Base-by-base conservation (phyloP, 2,888 invertebrate species). In the Lasioglossum figueresi region DNA sequence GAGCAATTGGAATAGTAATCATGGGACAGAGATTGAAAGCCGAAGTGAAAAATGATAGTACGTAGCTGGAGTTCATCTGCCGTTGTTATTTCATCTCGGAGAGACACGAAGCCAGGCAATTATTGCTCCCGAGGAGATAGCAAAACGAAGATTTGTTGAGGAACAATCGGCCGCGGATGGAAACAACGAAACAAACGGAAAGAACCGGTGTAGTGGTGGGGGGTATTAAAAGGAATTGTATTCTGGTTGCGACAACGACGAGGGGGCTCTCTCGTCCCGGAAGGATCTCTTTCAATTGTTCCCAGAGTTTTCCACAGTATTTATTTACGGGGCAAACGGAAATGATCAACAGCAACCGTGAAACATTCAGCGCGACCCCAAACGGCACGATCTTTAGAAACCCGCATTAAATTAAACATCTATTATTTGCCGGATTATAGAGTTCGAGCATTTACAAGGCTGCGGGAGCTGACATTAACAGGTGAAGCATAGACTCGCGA, bases 31-130 rank as follows among this genome's bases (percentile, higher is more conserved):
- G 71, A 43, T 78, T 19, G 14, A 37, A 45, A 40, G 12, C n/a
- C 43, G 66, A 16, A 63, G 63, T 14, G 45, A 19, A 14, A 63
- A 45, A 63, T 59, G 27, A 66, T 16, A 19, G 59, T 16, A 34
- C 70, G 40, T 19, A 45, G 3, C 6, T n/a, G 31, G 31, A 5
- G 37, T 40, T 23, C 6, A 31, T 23, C 5, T 68, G 68, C 27
- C 52, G 40, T 45, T 27, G 56, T 27, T 66, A 45, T 63, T 66
- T 77, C 63, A 34, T 71, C 8, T 14, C 52, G 68, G 56, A 23
- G 63, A 75, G 86, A 66, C 76, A 66, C 88, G 82, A 85, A 88
- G 85, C 83, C 88, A 88, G 83, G 88, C 88, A 88, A 82, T 88
- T 88, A 83, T 56, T 73, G 76, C 48, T 80, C 43, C 72, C 66